Conservation (phyloP, 2,797 vertebrate genomes). For the Peromyscus eremicus region DNA sequence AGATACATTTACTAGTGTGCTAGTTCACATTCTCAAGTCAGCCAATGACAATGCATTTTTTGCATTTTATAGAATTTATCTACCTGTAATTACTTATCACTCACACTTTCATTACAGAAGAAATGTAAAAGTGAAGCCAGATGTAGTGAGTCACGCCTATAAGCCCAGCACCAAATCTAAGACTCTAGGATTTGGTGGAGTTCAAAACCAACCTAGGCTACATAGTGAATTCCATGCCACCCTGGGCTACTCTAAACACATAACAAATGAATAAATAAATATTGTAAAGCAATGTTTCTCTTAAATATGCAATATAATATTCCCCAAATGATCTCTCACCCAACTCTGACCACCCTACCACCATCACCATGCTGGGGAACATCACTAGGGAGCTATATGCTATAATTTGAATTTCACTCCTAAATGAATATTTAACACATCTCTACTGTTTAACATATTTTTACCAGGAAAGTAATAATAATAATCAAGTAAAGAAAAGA, state of each 20-base stretch:
- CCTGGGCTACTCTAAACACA: not conserved
- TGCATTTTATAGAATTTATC: not conserved
- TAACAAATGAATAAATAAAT: not conserved
- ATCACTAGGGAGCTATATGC: not conserved
- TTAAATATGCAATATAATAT: conserved; percentile 27
- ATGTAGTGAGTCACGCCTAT: not conserved
- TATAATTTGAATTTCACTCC: not conserved
- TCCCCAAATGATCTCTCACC: not conserved
- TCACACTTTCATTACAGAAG: not conserved
- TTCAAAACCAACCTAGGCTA: not conserved
- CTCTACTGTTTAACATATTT: not conserved
- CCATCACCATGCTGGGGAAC: not conserved
- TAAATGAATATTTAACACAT: not conserved
- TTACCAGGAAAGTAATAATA: conserved; percentile 1
- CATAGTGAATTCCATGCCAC: not conserved
- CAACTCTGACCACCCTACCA: not conserved
- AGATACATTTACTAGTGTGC: not conserved
- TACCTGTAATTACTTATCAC: conserved; percentile 10
- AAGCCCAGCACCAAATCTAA: not conserved
- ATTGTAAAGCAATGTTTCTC: not conserved
- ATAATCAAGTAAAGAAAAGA: not conserved
- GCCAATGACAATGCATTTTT: not conserved
- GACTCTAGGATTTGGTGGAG: not conserved
- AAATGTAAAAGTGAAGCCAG: not conserved
- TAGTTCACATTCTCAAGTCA: conserved; percentile 15